Base-by-base conservation (phyloP, 2,888 invertebrate species). In the Melangyna quadrimaculata region DNA sequence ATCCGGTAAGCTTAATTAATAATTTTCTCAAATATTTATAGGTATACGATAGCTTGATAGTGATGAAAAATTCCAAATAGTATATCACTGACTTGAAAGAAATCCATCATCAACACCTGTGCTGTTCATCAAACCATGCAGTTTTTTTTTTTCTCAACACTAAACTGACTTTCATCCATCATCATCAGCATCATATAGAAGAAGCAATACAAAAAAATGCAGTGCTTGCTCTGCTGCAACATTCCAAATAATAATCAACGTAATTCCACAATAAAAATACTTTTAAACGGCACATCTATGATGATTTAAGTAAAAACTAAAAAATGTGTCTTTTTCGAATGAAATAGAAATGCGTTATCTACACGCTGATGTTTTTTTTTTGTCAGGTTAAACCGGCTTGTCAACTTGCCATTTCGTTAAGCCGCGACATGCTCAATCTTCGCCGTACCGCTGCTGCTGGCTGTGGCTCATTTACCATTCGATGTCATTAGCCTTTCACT, bases 391-490 rank as follows among this genome's bases (percentile, higher is more conserved):
- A 73, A 78, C 78, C 53, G 22, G 82, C 67, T 78, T 69, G 82
- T 70, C 82, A 78, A 78, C 82, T 78, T 78, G 78, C 78, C 61
- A 74, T 83, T 83, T 78, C 82, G 72, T 82, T 67, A 67, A 67
- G 35, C 19, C 35, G 65, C 29, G 65, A 45, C 45, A 32, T 27
- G 40, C 37, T 40, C 14, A 24, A 17, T 19, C 19, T 35, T 59
- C 29, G 17, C 9, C 48, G 12, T 1, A 48, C 10, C 6, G 14
- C 51, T 1, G 0, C 24, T 5, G 8, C 24, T n/a, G n/a, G 24
- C 14, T 32, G 35, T 53, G 24, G 51, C 24, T 69, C 43, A 69
- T 24, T 40, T 45, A 24, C 32, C 35, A 45, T 17, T 45, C 5
- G 61, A n/a, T 63, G 70, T 67, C 71, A 71, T 71, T 67, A 82